phyloP scores from a whole-genome alignment of 1,140 invertebrate genomes.

The Meloidogyne chitwoodi region DNA sequence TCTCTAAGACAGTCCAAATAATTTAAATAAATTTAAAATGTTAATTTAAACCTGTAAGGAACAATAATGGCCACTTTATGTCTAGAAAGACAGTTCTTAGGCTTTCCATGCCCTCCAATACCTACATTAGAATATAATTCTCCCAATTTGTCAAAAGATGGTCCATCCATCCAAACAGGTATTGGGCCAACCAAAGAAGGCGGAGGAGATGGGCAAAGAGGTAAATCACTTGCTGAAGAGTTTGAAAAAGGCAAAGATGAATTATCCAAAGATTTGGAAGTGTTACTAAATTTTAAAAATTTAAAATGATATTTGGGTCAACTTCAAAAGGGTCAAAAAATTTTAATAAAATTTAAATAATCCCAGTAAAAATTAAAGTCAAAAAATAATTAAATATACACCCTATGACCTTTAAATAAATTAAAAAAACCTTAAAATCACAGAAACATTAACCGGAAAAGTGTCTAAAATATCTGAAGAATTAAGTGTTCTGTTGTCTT shows the following conservation, averaged over 20 bases:
- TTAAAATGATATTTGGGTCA: neutral
- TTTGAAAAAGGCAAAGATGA: neutral
- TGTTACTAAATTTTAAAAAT: neutral
- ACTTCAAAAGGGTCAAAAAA: neutral
- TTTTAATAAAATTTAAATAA: neutral
- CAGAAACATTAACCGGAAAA: neutral
- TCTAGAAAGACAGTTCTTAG: slow-evolving; percentile 41
- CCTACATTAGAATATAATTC: slow-evolving; percentile 47
- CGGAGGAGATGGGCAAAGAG: slow-evolving; percentile 27
- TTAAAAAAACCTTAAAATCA: neutral
- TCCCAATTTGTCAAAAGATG: slow-evolving; percentile 35
- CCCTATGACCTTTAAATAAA: neutral
- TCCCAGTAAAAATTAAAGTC: too few relatives aligned
- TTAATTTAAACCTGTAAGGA: slow-evolving; percentile 41
- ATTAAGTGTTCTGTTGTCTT: neutral
- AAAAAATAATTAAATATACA: too few relatives aligned
- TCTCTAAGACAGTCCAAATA: neutral
- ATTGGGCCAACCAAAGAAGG: slow-evolving; percentile 48
- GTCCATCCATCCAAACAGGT: slow-evolving; percentile 52
- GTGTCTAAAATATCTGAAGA: neutral
- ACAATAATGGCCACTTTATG: slow-evolving; percentile 54
- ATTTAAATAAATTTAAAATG: neutral
- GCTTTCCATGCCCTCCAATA: slow-evolving; percentile 51
- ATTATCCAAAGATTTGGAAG: neutral
- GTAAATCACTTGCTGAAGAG: neutral